Conservation (phyloP, 2,888 invertebrate genomes). For the Drosophila villosipedis region DNA sequence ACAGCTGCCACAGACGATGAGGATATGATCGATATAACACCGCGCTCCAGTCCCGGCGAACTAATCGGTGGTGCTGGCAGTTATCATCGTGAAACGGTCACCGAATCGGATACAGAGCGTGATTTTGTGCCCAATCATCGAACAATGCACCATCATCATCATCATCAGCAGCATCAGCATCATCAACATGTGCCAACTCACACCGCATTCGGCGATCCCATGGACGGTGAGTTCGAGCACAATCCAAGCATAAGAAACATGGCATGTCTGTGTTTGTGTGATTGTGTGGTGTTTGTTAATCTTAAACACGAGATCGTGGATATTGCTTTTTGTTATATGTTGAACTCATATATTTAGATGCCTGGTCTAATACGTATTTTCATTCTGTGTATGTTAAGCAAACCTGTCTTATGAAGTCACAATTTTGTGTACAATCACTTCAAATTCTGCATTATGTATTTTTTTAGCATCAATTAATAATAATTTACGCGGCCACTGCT, state of each 20-base stretch:
- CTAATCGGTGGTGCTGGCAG: constrained; percentile 57
- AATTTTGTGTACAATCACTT: background rate
- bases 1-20: constrained; percentile 86
- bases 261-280: background rate
- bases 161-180: constrained; percentile 42
- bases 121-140: constrained; percentile 69
- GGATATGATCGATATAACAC: constrained; percentile 89
- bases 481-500: constrained; percentile 10
- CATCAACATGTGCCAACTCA: constrained; percentile 84
- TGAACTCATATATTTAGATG: background rate
- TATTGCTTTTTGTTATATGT: background rate
- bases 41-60: constrained; percentile 85
- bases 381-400: background rate
- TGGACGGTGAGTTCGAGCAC: constrained; percentile 71
- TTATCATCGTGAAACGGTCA: constrained; percentile 71
- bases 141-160: constrained; percentile 65
- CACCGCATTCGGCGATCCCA: constrained; percentile 84
- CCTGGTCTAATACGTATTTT: constrained; percentile 9
- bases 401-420: background rate
- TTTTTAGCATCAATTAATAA: constrained; percentile 7
- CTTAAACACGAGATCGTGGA: constrained; percentile 32
- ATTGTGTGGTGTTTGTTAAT: constrained; percentile 17
- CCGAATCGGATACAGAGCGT: constrained; percentile 82
- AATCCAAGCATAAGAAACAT: background rate
- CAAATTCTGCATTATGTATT: background rate